phyloP scores from a whole-genome alignment of 1,140 invertebrate species.

The Battus philenor region DNA sequence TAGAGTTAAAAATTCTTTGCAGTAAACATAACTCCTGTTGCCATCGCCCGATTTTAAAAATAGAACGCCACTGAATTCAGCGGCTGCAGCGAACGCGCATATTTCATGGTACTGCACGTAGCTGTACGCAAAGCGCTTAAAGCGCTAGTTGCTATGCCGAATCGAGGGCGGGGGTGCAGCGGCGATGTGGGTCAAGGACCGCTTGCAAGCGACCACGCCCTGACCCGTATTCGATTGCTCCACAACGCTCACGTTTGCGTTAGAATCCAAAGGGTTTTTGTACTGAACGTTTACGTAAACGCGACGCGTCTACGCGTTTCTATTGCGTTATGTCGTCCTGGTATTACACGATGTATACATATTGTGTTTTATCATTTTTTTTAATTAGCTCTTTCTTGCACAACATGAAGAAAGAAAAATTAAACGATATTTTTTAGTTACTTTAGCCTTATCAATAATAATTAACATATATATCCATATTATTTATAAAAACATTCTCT shows the following conservation, averaged over 20 bases:
- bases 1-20: constrained; percentile 2
- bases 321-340: background rate
- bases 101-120: constrained; percentile 19
- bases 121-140: constrained; percentile 17
- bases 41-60: constrained; percentile 39
- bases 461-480: too few relatives aligned
- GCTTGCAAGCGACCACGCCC: constrained; percentile 28
- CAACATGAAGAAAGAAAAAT: too few relatives aligned
- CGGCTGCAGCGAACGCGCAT: constrained; percentile 34
- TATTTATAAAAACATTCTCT: too few relatives aligned
- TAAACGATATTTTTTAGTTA: too few relatives aligned
- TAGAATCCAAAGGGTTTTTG: background rate
- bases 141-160: constrained; percentile 14
- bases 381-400: too few relatives aligned
- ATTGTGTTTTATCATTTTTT: too few relatives aligned
- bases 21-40: constrained; percentile 20
- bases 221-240: constrained; percentile 17
- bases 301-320: constrained; percentile 8
- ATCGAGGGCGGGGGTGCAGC: constrained; percentile 24
- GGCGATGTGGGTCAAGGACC: constrained; percentile 28
- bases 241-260: constrained; percentile 21
- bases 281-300: constrained; percentile 12
- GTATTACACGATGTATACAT: too few relatives aligned
- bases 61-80: constrained; percentile 32
- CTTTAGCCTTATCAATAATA: too few relatives aligned